These are phyloP conservation scores for Phocoena sinus DNA, from an alignment of 2,113 vertebrate species.

Conservation along the genomic window DNA sequence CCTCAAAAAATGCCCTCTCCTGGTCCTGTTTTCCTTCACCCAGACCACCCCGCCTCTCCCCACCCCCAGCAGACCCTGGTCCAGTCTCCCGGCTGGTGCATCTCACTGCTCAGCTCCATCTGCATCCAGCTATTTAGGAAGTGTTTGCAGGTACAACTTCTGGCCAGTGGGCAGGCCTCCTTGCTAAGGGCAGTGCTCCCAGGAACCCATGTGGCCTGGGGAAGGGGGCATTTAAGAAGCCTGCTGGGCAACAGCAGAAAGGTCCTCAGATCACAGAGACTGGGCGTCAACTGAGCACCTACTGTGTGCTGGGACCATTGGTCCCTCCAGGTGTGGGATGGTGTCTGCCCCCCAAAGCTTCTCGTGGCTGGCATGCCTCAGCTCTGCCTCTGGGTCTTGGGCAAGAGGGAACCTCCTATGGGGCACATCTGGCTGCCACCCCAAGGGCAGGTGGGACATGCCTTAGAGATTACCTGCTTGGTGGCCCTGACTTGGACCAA, in stretches of 20 bases:
- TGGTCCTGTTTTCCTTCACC: no score
- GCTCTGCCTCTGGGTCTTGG: not conserved
- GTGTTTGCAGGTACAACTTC: not conserved
- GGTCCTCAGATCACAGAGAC: not conserved
- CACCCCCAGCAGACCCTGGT: fast-evolving
- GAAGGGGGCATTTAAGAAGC: not conserved
- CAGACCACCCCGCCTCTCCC: not conserved
- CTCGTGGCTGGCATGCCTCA: not conserved
- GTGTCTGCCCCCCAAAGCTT: not conserved
- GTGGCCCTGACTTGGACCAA: not conserved
- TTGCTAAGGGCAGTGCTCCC: not conserved
- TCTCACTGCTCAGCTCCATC: not conserved
- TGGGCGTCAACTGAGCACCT: not conserved
- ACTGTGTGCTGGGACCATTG: not conserved
- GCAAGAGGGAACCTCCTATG: not conserved
- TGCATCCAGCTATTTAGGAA: not conserved
- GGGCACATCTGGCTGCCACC: not conserved
- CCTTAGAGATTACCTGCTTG: not conserved
- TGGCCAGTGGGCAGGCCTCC: not conserved
- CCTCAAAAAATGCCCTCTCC: not conserved
- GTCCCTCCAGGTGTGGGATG: not conserved
- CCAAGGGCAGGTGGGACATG: not conserved
- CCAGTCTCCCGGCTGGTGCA: no score
- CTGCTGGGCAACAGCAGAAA: not conserved
- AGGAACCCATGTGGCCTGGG: not conserved